Base-by-base conservation (phyloP, 2,888 invertebrate species). In the Eugnorisma glareosa region DNA sequence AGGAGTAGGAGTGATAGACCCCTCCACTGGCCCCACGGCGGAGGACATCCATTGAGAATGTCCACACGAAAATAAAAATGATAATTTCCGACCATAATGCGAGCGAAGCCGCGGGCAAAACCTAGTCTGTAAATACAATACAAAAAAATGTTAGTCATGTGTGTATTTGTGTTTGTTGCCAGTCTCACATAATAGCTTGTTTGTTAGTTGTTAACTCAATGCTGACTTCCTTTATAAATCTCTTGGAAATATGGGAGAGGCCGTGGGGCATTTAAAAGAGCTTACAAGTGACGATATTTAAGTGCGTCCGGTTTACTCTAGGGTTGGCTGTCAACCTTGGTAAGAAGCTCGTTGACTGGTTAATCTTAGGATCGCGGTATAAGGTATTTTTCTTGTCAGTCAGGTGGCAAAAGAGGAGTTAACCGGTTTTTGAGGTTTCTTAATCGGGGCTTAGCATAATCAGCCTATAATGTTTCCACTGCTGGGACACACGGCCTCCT, bases 151-250 rank as follows among this genome's bases (percentile, higher is more conserved):
- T 64, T 64, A 28, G 18, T 18, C n/a, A 15, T 35, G 7, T n/a
- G n/a, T 64, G 15, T 63, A 8, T 28, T 15, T 64, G 15, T 64
- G 18, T 57, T 28, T 40, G 64, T 64, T 40, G 64, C 64, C n/a
- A 64, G 64, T 64, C n/a, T 18, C 43, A 37, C 75, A 74, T 67
- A 85, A 66, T 67, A 69, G 21, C 2, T 7, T 59, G 67, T 84
- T 84, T 79, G 79, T 45, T 68, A 43, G 76, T 54, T 51, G 57
- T 83, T 15, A 71, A 57, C 48, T 67, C 48, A 67, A 85, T 73
- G 31, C 43, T 2, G 15, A 73, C 57, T 84, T 81, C 81, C 73
- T 72, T 81, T 18, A 59, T 79, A 83, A 84, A 80, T 84, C 67
- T 37, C 37, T 0, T 15, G 31, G 10, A 83, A 54, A 61, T 83